Conservation (phyloP, 1,140 invertebrate genomes). For the Drosophila dunni region DNA sequence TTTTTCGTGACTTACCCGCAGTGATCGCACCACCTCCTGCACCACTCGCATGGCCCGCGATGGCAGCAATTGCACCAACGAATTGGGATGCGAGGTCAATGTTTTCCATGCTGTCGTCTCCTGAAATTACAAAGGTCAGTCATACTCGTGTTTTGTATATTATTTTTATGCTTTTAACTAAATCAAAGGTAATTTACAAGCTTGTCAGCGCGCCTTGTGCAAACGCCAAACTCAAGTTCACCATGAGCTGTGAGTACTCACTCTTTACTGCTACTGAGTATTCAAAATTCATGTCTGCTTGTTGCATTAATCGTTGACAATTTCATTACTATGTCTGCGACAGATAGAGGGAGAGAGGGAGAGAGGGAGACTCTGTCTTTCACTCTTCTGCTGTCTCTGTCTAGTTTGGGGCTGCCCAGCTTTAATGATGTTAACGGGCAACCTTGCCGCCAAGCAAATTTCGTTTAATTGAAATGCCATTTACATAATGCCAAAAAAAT, state of each 20-base stretch:
- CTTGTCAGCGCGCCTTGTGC: constrained; percentile 56
- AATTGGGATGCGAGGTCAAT: constrained; percentile 83
- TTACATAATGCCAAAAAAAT: constrained; percentile 65
- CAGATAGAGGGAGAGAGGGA: no score
- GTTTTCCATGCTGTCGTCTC: constrained; percentile 84
- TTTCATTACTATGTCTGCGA: constrained; percentile 38
- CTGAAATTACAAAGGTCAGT: constrained; percentile 62
- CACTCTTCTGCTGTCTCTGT: constrained; percentile 10
- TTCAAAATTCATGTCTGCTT: constrained; percentile 7
- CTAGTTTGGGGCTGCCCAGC: constrained; percentile 41
- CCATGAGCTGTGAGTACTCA: constrained; percentile 13
- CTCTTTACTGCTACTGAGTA: constrained; percentile 8
- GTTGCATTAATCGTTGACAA: constrained; percentile 61
- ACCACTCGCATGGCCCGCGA: constrained; percentile 84
- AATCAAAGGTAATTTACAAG: constrained; percentile 58
- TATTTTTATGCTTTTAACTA: constrained; percentile 3
- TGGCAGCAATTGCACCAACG: constrained; percentile 78
- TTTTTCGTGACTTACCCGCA: constrained; percentile 69
- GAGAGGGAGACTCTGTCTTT: not conserved
- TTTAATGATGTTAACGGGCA: constrained; percentile 70
- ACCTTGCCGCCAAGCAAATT: constrained; percentile 71
- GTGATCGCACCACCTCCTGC: constrained; percentile 82
- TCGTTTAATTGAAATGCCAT: constrained; percentile 78
- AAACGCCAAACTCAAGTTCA: constrained; percentile 63
- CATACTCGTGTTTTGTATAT: not conserved